Evolutionary conservation across 1,140 invertebrate genomes (phyloP).

Genomic region (Drosophila fuyamai): DNA sequence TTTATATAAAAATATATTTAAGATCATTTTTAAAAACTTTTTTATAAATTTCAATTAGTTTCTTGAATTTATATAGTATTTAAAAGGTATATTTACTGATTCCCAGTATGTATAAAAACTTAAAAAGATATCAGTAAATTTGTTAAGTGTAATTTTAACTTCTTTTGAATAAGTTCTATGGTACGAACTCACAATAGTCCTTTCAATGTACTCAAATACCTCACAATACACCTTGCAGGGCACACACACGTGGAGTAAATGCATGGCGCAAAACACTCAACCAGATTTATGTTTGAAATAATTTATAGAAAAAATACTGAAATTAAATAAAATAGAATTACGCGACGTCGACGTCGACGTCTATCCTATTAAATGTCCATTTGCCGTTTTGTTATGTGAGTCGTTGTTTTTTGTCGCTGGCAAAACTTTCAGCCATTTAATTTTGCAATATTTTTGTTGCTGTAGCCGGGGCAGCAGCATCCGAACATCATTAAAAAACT

Average conservation of each 20-base stretch:
- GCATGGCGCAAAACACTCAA: slow-evolving; percentile 44
- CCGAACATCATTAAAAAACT: slow-evolving; percentile 82
- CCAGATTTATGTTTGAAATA: slow-evolving; percentile 81
- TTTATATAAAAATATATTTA: too few relatives aligned
- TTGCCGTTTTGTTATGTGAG: slow-evolving; percentile 76
- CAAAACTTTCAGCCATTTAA: slow-evolving; percentile 76
- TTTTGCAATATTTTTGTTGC: slow-evolving; percentile 60
- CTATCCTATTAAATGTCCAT: slow-evolving; percentile 83
- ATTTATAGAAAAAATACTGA: slow-evolving; percentile 79
- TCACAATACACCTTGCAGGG: slow-evolving; percentile 15
- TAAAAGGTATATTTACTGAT: too few relatives aligned
- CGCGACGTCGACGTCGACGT: slow-evolving; percentile 58
- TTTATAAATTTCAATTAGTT: too few relatives aligned
- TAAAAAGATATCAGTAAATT: not conserved
- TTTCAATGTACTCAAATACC: slow-evolving; percentile 1
- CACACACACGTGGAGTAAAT: slow-evolving; percentile 38
- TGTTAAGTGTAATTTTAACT: not conserved
- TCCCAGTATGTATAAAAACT: too few relatives aligned
- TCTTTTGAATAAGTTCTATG: too few relatives aligned
- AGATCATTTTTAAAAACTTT: too few relatives aligned
- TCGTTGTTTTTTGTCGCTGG: slow-evolving; percentile 55
- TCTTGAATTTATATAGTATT: too few relatives aligned
- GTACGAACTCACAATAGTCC: not conserved
- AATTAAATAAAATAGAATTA: slow-evolving; percentile 80
- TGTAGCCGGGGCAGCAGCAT: slow-evolving; percentile 10